A percentile compares a stretch with the other conserved stretches of the same genome.
These are phyloP conservation scores for Phenganax subtilis DNA, from an alignment of 92 coral and sea anemone species.

Conservation along the genomic window DNA sequence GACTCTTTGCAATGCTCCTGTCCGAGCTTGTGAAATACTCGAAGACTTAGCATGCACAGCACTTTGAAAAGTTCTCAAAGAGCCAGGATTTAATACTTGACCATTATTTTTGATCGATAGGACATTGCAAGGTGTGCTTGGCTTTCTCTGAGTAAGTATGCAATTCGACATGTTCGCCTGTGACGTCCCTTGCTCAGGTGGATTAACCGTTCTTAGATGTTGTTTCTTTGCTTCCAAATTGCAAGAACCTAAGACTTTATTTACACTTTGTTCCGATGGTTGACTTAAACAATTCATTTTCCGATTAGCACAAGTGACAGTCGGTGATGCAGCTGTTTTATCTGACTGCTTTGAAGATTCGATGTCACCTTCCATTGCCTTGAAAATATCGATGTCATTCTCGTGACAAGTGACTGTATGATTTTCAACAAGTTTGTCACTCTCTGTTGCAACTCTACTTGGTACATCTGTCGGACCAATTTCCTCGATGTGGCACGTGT, in stretches of 20 bases:
- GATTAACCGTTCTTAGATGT: conserved; percentile 4
- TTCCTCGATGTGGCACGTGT: conserved; percentile 60
- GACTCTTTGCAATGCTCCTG: not conserved
- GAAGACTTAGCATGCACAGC: not conserved
- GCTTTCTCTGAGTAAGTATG: too few relatives aligned
- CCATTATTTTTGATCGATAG: too few relatives aligned
- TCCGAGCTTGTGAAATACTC: not conserved
- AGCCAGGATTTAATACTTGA: too few relatives aligned
- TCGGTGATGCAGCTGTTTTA: not conserved
- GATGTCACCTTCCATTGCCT: not conserved
- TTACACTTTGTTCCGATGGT: not conserved
- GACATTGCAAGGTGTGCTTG: too few relatives aligned
- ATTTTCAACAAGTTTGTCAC: conserved; percentile 35
- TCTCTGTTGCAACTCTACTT: conserved; percentile 37
- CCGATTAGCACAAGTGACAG: not conserved
- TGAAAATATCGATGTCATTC: conserved; percentile 15
- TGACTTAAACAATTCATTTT: not conserved
- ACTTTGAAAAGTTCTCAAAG: too few relatives aligned
- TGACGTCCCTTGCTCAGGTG: not conserved
- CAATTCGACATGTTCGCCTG: too few relatives aligned
- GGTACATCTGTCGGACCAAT: conserved; percentile 42
- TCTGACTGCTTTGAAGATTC: not conserved
- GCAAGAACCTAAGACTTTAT: conserved; percentile 1
- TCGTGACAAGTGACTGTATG: conserved; percentile 58
- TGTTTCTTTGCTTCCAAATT: conserved; percentile 5